Conservation (phyloP, 2,888 invertebrate species). For the Pharmacophagus antenor region DNA sequence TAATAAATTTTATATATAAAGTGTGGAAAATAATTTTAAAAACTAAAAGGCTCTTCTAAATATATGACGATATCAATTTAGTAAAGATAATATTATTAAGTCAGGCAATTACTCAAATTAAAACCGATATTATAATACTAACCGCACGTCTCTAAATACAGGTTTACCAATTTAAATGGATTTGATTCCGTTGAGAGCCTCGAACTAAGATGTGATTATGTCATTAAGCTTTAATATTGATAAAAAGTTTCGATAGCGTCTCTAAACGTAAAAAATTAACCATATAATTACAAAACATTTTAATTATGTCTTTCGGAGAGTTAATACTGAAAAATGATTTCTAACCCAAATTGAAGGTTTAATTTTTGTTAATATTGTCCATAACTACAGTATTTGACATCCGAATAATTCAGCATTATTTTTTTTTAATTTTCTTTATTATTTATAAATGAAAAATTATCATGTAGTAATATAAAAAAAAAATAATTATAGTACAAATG, state of each 20-base stretch:
- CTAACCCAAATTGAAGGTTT: no score
- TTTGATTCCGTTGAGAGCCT: slow-evolving; percentile 15
- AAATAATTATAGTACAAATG: no score
- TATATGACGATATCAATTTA: not conserved
- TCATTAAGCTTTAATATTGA: slow-evolving; percentile 25
- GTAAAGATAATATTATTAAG: not conserved
- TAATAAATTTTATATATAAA: not conserved
- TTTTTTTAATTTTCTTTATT: no score
- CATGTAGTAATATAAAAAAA: no score
- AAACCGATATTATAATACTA: not conserved
- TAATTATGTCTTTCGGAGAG: not conserved
- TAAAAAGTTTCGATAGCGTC: slow-evolving; percentile 18
- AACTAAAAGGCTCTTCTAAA: not conserved
- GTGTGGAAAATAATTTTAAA: no score
- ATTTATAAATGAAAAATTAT: no score
- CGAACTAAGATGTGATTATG: slow-evolving; percentile 24
- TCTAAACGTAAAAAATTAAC: slow-evolving; percentile 13
- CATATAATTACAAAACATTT: slow-evolving; percentile 12
- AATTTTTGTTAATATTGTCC: no score
- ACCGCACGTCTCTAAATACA: slow-evolving; percentile 17
- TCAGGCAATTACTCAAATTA: not conserved
- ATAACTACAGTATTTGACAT: no score
- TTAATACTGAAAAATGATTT: not conserved
- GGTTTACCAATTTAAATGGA: slow-evolving; percentile 20
- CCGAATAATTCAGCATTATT: no score